Base-by-base conservation (phyloP, 1,140 invertebrate genomes). In the Ladona fulva region DNA sequence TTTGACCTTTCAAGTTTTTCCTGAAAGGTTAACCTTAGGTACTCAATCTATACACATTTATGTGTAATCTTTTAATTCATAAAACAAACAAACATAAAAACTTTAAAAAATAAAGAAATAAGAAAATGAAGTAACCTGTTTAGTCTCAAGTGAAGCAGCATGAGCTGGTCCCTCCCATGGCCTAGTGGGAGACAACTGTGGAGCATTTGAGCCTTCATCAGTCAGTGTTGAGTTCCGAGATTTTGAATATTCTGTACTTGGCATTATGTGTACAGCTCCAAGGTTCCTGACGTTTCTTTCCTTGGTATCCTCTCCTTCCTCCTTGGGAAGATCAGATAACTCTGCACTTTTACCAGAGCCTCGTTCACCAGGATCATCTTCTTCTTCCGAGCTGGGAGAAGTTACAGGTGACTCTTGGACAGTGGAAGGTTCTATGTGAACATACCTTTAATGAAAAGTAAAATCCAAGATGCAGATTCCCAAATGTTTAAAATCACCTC, bases 371-470 rank as follows among this genome's bases (percentile, higher is more conserved):
- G 14, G 16, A 66, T 66, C 52, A 19, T 66, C 52, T 3, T 66
- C 52, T 66, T 66, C 52, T 22, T 66, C 52, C 14, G 52, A 59
- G 19, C 19, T 22, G 8, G 42, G 24, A 66, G 44, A 52, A 59
- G 52, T 59, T n/a, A 52, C 24, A 6, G 76, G n/a, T 7, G 76
- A 59, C 22, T 77, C 86, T 74, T 90, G 89, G 78, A 87, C 88
- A 5, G 89, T 84, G 73, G 91, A 90, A 76, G 90, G 89, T 85
- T 92, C 91, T 82, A 93, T 89, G 84, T 91, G 90, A 76, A 92
- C 87, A 83, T 91, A 91, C 25, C 89, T 90, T 79, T 59, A 86
- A 84, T 8, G 8, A 37, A 37, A 37, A n/a, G n/a, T n/a, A n/a
- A n/a, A n/a, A n/a, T n/a, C n/a, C n/a, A n/a, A n/a, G n/a, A n/a